Evolutionary conservation across 1,140 invertebrate species (phyloP), one percentile per base, ranked within the genome.

Genomic region (Euwallacea similis): DNA sequence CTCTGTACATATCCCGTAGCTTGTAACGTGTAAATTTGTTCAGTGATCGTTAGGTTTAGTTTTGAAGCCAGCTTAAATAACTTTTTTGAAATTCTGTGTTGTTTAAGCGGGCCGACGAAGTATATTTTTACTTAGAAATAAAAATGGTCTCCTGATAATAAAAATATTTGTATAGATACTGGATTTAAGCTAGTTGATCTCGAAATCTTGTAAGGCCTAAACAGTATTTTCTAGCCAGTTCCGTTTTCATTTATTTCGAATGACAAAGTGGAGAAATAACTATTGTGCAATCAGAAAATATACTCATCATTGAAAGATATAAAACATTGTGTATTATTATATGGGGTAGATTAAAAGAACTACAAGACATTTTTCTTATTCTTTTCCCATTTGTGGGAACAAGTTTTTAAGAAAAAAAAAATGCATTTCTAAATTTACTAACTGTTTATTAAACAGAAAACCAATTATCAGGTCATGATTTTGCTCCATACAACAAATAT

Each of bases 401-500:
- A 33, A 1, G 1, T 33, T 33, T 33, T 33, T 33, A 33, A 33
- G 1, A 4, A 4, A 33, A 33, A 33, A 33, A 33, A 2, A 33
- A 33, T 33, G 4, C 21, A 33, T 33, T 33, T 33, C 21, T 33
- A 33, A 33, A 33, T 33, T 33, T 33, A 33, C 21, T 33, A 33
- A 33, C 21, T 2, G 1, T 33, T 33, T 33, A 33, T 33, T 33
- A 33, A 33, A 33, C 21, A 33, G 21, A 33, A 33, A 33, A 33
- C 21, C 21, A 33, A 33, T 33, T 33, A 33, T 4, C 21, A 33
- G 21, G 4, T 33, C 21, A 33, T 33, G 21, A 33, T 33, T 33
- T 33, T 33, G 21, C 21, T 33, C 77, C 74, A 72, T 81, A 81
- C 13, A 81, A 74, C 50, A 81, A 68, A 75, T 77, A 77, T 73